These are phyloP conservation scores for Aspidapion aeneum DNA, from an alignment of 2,888 invertebrate species.

Conservation along the genomic window DNA sequence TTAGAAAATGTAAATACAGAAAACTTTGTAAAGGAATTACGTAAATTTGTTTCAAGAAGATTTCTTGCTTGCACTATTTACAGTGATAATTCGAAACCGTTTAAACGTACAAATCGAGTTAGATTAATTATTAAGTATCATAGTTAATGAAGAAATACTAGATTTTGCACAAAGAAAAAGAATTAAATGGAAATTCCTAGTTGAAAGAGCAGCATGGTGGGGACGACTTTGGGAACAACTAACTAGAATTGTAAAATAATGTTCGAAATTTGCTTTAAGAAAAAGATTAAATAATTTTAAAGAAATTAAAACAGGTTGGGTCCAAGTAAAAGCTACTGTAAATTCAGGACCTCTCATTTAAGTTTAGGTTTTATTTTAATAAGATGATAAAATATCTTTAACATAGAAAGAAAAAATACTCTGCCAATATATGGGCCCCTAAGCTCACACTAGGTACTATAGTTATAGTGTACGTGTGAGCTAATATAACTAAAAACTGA, in stretches of 20 bases:
- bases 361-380: neutral
- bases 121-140: neutral
- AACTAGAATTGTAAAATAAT: neutral
- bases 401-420: conserved; percentile 1
- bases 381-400: neutral
- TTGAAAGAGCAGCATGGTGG: too few relatives aligned
- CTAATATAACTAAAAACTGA: too few relatives aligned
- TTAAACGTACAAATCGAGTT: conserved; percentile 7
- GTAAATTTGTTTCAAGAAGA: conserved; percentile 13
- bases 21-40: conserved; percentile 9
- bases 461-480: too few relatives aligned
- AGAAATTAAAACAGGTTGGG: neutral
- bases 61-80: conserved; percentile 5
- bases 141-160: too few relatives aligned
- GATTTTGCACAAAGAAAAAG: too few relatives aligned
- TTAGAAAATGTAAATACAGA: conserved; percentile 8
- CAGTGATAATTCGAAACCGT: conserved; percentile 11
- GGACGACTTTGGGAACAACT: neutral
- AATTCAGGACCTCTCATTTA: neutral
- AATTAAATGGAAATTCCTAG: too few relatives aligned
- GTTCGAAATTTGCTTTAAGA: neutral
- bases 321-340: neutral
- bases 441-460: too few relatives aligned
- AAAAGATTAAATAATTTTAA: neutral
- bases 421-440: too few relatives aligned